Evolutionary conservation across 1,140 invertebrate genomes (phyloP).

Genomic region (Trinorchestia longiramus): DNA sequence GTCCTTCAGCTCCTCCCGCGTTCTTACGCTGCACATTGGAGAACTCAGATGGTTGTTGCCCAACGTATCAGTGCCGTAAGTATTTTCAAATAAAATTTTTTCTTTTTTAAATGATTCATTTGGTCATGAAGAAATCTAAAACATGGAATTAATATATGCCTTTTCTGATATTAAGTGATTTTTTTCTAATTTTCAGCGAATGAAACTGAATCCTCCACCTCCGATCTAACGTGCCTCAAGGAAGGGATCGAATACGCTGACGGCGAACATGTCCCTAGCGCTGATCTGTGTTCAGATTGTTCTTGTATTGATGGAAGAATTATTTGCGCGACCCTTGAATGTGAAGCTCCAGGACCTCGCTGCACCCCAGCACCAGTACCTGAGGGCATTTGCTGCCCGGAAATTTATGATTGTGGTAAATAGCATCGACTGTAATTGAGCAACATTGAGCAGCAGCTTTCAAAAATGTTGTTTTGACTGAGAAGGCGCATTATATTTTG

Average conservation of each 20-base stretch:
- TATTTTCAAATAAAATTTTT: neutral
- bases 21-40: slow-evolving; percentile 57
- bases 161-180: neutral
- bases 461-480: neutral
- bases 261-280: slow-evolving; percentile 67
- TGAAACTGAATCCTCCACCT: neutral
- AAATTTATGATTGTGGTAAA: slow-evolving; percentile 57
- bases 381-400: slow-evolving; percentile 60
- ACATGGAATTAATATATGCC: neutral
- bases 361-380: slow-evolving; percentile 55
- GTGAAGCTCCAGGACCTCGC: slow-evolving; percentile 60
- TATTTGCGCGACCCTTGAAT: slow-evolving; percentile 65
- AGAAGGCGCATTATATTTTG: neutral
- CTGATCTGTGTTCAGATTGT: slow-evolving; percentile 68
- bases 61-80: slow-evolving; percentile 62
- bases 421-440: neutral
- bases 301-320: slow-evolving; percentile 65
- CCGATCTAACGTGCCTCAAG: slow-evolving; percentile 66
- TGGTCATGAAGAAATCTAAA: neutral
- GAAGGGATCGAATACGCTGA: slow-evolving; percentile 67
- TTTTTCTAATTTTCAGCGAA: neutral
- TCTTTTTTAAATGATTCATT: neutral
- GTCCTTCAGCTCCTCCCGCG: slow-evolving; percentile 59
- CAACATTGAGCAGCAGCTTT: neutral
- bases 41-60: slow-evolving; percentile 61